A percentile compares a stretch with the other conserved stretches of the same genome.
phyloP scores from a whole-genome alignment of 2,888 invertebrate species.

The Linyphia triangularis region DNA sequence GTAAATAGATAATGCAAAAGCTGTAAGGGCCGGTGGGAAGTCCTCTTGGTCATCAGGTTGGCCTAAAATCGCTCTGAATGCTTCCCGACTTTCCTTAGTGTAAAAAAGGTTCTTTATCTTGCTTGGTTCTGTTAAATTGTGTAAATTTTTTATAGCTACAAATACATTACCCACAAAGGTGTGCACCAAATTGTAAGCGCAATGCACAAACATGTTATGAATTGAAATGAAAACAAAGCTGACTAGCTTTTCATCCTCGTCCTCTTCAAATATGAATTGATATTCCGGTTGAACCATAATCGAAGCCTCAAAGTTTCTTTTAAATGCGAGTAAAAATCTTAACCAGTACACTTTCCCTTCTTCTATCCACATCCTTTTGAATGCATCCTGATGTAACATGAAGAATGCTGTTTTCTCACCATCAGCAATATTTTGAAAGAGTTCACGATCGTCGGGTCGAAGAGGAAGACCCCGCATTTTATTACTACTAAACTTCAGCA shows the following conservation, averaged over 20 bases:
- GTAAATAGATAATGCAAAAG: constrained; percentile 7
- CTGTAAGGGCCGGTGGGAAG: background rate
- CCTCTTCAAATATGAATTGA: background rate
- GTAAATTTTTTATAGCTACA: constrained; percentile 6
- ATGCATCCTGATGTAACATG: constrained; percentile 10
- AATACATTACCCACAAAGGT: constrained; percentile 39
- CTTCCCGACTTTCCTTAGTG: constrained; percentile 1
- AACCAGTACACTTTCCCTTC: constrained; percentile 58
- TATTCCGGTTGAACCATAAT: background rate
- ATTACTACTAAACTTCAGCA: constrained; percentile 4
- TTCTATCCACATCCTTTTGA: constrained; percentile 59
- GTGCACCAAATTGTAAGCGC: background rate
- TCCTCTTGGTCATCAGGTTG: background rate
- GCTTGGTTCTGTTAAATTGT: background rate
- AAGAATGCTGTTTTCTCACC: constrained; percentile 22
- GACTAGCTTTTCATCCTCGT: background rate
- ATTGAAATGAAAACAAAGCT: constrained; percentile 47
- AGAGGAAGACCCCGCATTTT: constrained; percentile 53
- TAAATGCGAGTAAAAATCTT: constrained; percentile 43
- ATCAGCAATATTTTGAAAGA: background rate
- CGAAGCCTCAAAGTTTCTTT: background rate
- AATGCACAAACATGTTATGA: constrained; percentile 47
- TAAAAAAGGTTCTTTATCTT: background rate
- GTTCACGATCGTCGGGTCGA: constrained; percentile 14
- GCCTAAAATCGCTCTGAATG: constrained; percentile 20